Conservation (phyloP, 2,888 invertebrate genomes). For the Rhorus exstirpatorius region DNA sequence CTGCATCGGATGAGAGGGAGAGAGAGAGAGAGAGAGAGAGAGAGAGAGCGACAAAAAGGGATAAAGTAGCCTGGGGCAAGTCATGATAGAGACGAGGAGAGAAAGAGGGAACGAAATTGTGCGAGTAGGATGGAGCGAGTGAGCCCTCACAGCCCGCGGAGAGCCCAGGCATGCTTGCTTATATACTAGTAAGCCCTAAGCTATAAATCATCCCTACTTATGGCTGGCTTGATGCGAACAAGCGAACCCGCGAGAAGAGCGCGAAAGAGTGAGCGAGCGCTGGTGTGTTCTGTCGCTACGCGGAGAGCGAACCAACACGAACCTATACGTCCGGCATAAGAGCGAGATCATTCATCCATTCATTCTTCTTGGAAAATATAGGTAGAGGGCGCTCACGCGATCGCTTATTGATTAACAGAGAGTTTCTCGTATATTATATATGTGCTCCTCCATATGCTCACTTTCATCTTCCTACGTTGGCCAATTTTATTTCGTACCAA, state of each 20-base stretch:
- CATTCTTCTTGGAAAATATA: constrained; percentile 59
- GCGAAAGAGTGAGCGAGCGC: constrained; percentile 42
- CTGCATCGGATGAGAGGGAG: constrained; percentile 49
- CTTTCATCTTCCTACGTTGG: constrained; percentile 9
- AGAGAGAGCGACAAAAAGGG: too few species aligned
- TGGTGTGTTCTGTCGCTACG: constrained; percentile 32
- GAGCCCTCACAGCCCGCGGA: constrained; percentile 49
- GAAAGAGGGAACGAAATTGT: constrained; percentile 25
- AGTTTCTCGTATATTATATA: not conserved
- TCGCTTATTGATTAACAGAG: constrained; percentile 67
- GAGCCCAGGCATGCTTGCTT: constrained; percentile 35
- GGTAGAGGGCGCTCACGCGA: constrained; percentile 62
- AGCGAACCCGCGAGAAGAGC: constrained; percentile 27
- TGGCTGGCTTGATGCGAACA: constrained; percentile 60
- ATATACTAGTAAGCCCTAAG: constrained; percentile 48
- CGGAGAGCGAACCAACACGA: constrained; percentile 28
- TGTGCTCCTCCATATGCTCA: constrained; percentile 25
- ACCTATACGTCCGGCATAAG: constrained; percentile 50
- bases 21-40: constrained; percentile 25
- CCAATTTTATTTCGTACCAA: constrained; percentile 18
- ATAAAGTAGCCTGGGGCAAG: constrained; percentile 44
- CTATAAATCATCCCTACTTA: constrained; percentile 73
- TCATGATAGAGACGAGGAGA: constrained; percentile 36
- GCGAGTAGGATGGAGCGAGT: constrained; percentile 12
- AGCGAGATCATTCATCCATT: constrained; percentile 66